Evolutionary conservation across 2,797 vertebrate species (phyloP).

Genomic region (Falco rusticolus): DNA sequence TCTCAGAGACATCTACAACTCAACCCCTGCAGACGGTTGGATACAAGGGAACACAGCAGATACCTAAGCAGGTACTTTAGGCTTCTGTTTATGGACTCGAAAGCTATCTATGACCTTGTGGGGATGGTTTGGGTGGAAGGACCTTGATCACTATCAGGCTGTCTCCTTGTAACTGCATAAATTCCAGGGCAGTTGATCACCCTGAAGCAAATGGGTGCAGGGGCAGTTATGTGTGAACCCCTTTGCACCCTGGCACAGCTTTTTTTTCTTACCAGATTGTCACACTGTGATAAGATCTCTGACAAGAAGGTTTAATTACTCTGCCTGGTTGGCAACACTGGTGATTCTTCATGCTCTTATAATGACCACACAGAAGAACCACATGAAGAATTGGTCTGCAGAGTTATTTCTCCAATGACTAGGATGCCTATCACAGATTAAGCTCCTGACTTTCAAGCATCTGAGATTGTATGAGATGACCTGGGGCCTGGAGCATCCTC

Average conservation of each 20-base stretch:
- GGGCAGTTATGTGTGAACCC: neutral
- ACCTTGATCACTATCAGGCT: neutral
- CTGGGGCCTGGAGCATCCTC: neutral
- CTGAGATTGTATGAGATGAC: neutral
- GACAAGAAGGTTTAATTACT: neutral
- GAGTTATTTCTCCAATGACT: neutral
- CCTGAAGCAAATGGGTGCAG: neutral
- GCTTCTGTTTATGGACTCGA: neutral
- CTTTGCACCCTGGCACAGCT: neutral
- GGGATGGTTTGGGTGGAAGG: neutral
- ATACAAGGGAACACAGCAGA: neutral
- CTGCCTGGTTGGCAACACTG: neutral
- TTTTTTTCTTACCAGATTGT: neutral
- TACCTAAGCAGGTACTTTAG: neutral
- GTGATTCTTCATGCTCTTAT: neutral
- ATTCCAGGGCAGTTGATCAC: neutral
- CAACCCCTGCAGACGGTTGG: neutral
- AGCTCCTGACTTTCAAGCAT: neutral
- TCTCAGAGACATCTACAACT: neutral
- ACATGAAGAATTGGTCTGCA: neutral
- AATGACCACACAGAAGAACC: neutral
- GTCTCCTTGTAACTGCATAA: neutral
- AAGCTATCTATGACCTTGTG: neutral
- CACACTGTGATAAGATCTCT: neutral
- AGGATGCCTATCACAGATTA: neutral